Evolutionary conservation across 2,113 vertebrate species (phyloP), one percentile per base, ranked within the genome.

Genomic region (Agapornis roseicollis): DNA sequence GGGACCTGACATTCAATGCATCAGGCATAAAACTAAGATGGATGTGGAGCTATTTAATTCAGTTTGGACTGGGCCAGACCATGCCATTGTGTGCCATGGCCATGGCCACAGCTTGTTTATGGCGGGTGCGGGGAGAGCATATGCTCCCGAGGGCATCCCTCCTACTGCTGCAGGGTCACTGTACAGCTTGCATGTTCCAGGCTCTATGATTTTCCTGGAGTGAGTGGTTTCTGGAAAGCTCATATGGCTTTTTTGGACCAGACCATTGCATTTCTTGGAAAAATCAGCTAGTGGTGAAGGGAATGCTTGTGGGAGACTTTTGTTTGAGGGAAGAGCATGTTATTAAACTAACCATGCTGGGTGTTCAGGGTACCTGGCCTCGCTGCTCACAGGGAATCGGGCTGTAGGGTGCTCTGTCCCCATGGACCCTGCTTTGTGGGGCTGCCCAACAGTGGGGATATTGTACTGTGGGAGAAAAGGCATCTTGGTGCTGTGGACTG

Each of bases 161-260:
- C 6, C 16, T 7, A 4, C 68, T 1, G 10, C 69, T 12, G 10
- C 74, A 55, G 88, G 17, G 63, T 85, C 15, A 2, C 39, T 3
- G 6, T 19, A 56, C 31, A 4, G 29, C 58, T 42, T 8, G 28
- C 3, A 3, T 0, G 0, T 42, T 41, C 28, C 64, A 39, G 31
- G 60, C 81, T 81, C 46, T 81, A 12, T 82, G 88, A 46, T 91
- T 95, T 91, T 91, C 68, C 71, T 93, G 68, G 37, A 94, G 63
- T 4, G 24, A 85, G 55, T 49, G 41, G 46, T 88, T 92, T 88
- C 76, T 91, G 76, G 76, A 94, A 90, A 86, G 80, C 72, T 94
- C 24, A 2, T 17, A 10, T 1, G 4, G 65, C 61, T 70, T 93
- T 93, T 95, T 77, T 88, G 82, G 78, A 86, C 27, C 11, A 72